Base-by-base conservation (phyloP, 23 tunicate species). In the Corella eumyota region DNA sequence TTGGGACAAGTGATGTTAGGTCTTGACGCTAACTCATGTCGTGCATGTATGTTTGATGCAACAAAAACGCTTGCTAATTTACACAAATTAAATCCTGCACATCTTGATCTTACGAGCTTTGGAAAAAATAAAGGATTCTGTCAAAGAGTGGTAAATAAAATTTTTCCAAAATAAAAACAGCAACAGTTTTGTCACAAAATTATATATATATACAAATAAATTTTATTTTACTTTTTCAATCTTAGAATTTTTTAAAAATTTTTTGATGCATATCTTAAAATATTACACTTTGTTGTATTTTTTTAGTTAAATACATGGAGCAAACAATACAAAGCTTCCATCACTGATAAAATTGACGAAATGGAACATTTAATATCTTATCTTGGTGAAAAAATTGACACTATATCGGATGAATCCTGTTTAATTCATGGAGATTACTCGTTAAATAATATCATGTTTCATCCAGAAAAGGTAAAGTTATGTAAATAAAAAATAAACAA, bases 371-470 rank as follows among this genome's bases (percentile, higher is more conserved):
- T 88, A 21, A 72, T 82, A 11, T 26, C 60, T 25, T 78, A 81
- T 73, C 76, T 88, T 0, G 50, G 66, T 21, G 38, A 47, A 23
- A 78, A 88, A 29, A 22, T 88, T 13, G 74, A 78, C 22, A 20
- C 50, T 15, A 82, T 80, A 26, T 36, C 19, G n/a, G 81, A 78
- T 30, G 77, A 68, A 34, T 36, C 69, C 28, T 23, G 81, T 1
- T 61, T 88, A 0, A 65, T 88, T 30, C 96, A 88, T 55, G 96
- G 96, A 29, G 96, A 88, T 67, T 88, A 60, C 62, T 78, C 88
- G 3, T 11, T 88, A 15, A 44, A 11, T n/a, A 88, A 88, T 62
- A 72, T 88, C 32, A 78, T 88, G 88, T 79, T 77, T 51, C 79
- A 85, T 70, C 79, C 79, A 29, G 49, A 24, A 4, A 27, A 85